Evolutionary conservation across 2,113 vertebrate genomes (phyloP).

Genomic region (Caranx melampygus): DNA sequence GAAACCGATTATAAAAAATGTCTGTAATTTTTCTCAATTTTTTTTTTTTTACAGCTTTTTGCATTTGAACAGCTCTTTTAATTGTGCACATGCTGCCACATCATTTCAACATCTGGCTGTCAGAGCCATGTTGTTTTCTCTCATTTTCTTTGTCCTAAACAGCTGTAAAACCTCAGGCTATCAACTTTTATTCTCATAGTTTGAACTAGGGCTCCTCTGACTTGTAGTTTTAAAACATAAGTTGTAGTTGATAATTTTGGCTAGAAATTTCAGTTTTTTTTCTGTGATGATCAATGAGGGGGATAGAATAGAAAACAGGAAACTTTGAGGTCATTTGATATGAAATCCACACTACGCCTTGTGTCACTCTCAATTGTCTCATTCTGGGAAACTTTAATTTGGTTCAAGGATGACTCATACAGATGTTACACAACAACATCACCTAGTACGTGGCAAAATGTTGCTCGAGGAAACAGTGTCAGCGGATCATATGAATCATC

Average conservation of each 20-base stretch:
- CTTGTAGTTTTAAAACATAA: background rate
- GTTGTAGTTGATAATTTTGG: background rate
- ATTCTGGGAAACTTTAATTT: background rate
- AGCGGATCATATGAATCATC: slow-evolving; percentile 15
- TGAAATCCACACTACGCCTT: background rate
- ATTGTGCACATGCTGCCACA: background rate
- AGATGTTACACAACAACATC: background rate
- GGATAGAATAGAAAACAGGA: background rate
- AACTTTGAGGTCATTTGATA: slow-evolving; percentile 10
- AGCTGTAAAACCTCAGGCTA: background rate
- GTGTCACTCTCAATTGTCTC: background rate
- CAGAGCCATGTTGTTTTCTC: background rate
- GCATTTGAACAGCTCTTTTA: slow-evolving; percentile 12
- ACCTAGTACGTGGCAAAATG: background rate
- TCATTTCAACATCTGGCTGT: slow-evolving; percentile 31
- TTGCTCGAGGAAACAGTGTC: background rate
- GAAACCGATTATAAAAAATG: slow-evolving; percentile 2
- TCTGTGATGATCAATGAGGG: no score
- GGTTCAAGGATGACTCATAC: background rate
- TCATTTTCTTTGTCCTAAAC: background rate
- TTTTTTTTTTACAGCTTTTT: background rate
- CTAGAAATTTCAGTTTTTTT: background rate
- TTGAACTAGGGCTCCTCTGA: background rate
- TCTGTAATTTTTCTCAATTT: background rate
- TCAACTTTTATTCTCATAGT: background rate